Evolutionary conservation across 2,797 vertebrate genomes (phyloP), one percentile per base, ranked within the genome.

Genomic region (Chrysocyon brachyurus): DNA sequence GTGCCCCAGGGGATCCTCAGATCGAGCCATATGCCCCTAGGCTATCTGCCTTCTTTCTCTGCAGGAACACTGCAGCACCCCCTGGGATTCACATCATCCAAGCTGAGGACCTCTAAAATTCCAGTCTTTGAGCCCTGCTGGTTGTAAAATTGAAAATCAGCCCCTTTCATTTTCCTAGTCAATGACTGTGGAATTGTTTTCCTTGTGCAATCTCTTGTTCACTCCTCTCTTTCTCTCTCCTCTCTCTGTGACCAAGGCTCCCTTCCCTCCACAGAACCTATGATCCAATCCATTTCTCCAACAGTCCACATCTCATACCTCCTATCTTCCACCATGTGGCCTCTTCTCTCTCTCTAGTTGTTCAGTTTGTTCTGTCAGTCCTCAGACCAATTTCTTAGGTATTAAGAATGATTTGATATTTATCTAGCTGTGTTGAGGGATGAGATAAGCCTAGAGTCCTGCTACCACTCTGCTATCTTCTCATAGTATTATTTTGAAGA

Each of bases 401-500:
- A 70, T 70, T 70, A n/a, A 36, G 17, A 70, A 36, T 36, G 17
- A 70, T 36, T 36, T 70, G 17, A 12, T 70, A 70, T 70, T 70
- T 70, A 70, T 36, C n/a, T 70, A 36, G 10, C 66, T 36, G 66
- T 70, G n/a, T 70, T 11, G 17, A 70, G 66, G 66, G 66, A 36
- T 36, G 17, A 70, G 66, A n/a, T 10, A 70, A 70, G n/a, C n/a
- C 19, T 63, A 68, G 8, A 31, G 31, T 33, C 64, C 64, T 33
- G 16, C 15, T 68, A 68, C 16, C n/a, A 19, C 15, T 68, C 31
- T 28, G n/a, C 31, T 16, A 68, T 96, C 85, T 87, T 68, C 33
- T 95, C 63, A 78, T 66, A 84, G 33, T 40, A 73, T 88, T 93
- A 66, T 91, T 96, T 83, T 95, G 59, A 82, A 57, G 46, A 89